phyloP scores from a whole-genome alignment of 2,113 vertebrate genomes.

The Alaudala cheleensis region DNA sequence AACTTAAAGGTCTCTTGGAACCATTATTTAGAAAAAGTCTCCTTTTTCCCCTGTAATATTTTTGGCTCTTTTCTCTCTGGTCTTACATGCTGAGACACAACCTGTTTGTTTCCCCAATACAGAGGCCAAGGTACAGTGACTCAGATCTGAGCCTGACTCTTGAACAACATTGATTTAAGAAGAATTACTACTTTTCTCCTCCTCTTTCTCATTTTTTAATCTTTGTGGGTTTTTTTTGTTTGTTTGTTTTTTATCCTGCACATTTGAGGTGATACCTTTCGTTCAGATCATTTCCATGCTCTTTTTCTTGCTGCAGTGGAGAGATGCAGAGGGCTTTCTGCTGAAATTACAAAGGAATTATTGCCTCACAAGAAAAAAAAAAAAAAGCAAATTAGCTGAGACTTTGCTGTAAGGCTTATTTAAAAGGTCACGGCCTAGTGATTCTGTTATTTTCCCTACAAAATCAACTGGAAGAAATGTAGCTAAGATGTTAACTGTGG shows the following conservation, averaged over 20 bases:
- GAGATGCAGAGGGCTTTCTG: not conserved
- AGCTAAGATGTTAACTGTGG: not conserved
- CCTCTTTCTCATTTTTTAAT: rapidly evolving
- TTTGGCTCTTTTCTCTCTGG: not conserved
- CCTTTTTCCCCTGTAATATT: not conserved
- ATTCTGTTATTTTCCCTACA: not conserved
- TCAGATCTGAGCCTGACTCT: not conserved
- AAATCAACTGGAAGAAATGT: not conserved
- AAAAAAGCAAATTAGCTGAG: not conserved
- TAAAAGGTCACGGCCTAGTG: not conserved
- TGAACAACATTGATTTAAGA: not conserved
- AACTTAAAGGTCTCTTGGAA: not conserved
- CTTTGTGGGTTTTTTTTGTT: too few relatives aligned
- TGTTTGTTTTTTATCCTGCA: too few relatives aligned
- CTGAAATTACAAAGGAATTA: not conserved
- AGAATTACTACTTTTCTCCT: not conserved
- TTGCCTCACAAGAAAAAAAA: not conserved
- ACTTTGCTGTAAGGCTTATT: not conserved
- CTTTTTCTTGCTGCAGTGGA: not conserved
- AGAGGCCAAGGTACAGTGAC: not conserved
- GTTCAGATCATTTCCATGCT: not conserved
- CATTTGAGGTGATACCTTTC: not conserved
- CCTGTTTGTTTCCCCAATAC: rapidly evolving
- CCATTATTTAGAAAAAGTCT: not conserved
- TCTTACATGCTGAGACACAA: not conserved